Evolutionary conservation across 2,113 vertebrate genomes (phyloP), one percentile per base, ranked within the genome.

Genomic region (Petromus typicus): DNA sequence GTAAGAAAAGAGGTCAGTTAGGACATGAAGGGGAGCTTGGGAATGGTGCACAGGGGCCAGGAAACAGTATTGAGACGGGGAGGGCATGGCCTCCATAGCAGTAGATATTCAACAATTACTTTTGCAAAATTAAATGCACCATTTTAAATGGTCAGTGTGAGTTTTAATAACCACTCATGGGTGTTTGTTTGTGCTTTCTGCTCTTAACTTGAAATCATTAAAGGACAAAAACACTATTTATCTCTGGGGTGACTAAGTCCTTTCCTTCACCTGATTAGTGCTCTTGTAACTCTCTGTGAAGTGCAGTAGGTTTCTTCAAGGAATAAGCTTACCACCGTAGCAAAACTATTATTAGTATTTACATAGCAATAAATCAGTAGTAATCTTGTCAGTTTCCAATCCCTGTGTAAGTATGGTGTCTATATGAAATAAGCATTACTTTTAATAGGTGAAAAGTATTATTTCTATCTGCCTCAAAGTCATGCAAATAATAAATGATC

Each of bases 311-410:
- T 83, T 84, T 93, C 22, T 57, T 84, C 87, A 48, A 81, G 84
- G 22, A 43, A 93, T 18, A 71, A n/a, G 40, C 32, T 96, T 92
- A 86, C n/a, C 45, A 84, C 34, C 40, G 51, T 61, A 76, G 34
- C 34, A 91, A 93, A 89, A 81, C 78, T 14, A 45, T 51, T 90
- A 7, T 89, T 92, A 71, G 51, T 91, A 82, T 95, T 96, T 93
- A 91, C 11, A 69, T 10, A 81, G 69, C 90, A 95, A 92, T 95
- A 84, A 96, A 87, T 96, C 54, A 48, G 32, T 88, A 88, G 85
- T 17, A 93, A 78, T 96, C 64, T 94, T 67, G 59, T 90, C 84
- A 45, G 16, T 89, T 96, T 93, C 89, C 67, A 76, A 61, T 89
- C 78, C 78, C 71, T 63, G 27, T 83, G 67, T 67, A 54, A 78